phyloP scores from a whole-genome alignment of 2,113 vertebrate species.

The Tachuris rubrigastra region DNA sequence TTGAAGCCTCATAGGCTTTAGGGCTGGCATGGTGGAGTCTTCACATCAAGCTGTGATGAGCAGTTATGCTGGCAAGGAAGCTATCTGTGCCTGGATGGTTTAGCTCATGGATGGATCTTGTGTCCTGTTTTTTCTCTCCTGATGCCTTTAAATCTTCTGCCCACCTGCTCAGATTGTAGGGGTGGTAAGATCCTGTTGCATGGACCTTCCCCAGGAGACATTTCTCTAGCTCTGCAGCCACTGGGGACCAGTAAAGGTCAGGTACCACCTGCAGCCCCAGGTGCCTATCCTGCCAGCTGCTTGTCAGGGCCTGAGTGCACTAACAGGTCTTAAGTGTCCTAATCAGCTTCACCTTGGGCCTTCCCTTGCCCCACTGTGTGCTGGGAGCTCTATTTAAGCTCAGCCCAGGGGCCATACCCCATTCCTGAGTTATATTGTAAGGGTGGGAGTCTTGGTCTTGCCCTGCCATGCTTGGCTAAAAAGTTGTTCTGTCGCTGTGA shows the following conservation, averaged over 20 bases:
- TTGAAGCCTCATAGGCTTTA: background rate
- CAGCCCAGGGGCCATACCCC: fast-evolving
- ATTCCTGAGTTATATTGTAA: fast-evolving
- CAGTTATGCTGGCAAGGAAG: background rate
- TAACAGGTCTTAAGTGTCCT: background rate
- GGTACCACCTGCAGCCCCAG: fast-evolving
- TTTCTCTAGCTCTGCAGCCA: background rate
- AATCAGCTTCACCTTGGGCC: background rate
- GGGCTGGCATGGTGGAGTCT: background rate
- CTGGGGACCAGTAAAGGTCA: background rate
- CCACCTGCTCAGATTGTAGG: background rate
- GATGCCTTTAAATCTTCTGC: background rate
- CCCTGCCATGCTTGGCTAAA: fast-evolving
- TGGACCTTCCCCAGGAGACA: background rate
- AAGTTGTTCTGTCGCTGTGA: fast-evolving
- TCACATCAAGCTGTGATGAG: background rate
- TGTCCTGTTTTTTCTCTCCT: background rate
- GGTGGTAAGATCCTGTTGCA: background rate
- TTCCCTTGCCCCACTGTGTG: background rate
- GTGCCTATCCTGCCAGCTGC: background rate
- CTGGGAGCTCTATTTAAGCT: background rate
- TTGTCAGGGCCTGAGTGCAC: background rate
- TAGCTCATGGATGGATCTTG: background rate
- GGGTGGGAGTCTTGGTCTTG: background rate
- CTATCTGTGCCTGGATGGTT: background rate